Percentiles rank a stretch among this genome's conserved stretches.
phyloP scores from a whole-genome alignment of 37 sponge, comb jelly and placozoan species.

The Cladorhizidae sp. region DNA sequence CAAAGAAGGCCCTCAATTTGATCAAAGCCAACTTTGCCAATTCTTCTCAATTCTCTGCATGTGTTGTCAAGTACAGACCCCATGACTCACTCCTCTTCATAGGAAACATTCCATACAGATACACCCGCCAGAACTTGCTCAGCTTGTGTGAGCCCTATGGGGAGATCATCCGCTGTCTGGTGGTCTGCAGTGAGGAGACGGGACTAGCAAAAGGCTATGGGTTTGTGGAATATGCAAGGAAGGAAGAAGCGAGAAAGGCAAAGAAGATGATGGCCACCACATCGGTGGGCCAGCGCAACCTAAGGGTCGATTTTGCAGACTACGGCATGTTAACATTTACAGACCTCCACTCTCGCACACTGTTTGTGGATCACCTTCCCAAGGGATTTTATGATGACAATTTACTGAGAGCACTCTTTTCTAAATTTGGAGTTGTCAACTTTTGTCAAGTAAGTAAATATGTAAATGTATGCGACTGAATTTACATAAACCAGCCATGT shows the following conservation, averaged over 20 bases:
- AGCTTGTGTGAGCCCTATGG: constrained; percentile 51
- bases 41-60: not conserved
- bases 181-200: constrained; percentile 44
- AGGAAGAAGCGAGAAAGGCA: constrained; percentile 60
- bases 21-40: constrained; percentile 18
- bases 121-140: constrained; percentile 24
- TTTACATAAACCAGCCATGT: not conserved
- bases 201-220: constrained; percentile 74
- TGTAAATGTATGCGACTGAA: not conserved
- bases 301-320: constrained; percentile 80
- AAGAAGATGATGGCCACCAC: constrained; percentile 67
- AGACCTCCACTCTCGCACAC: constrained; percentile 70
- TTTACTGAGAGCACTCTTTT: constrained; percentile 33
- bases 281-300: constrained; percentile 46
- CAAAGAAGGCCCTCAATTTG: constrained; percentile 12
- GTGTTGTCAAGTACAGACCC: constrained; percentile 27
- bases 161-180: constrained; percentile 54
- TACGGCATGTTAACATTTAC: constrained; percentile 51
- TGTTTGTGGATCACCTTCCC: constrained; percentile 82
- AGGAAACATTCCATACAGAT: constrained; percentile 67
- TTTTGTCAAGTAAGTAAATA: constrained; percentile 71
- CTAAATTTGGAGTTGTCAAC: constrained; percentile 57
- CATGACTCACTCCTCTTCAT: constrained; percentile 78
- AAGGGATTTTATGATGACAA: constrained; percentile 53
- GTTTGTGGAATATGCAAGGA: constrained; percentile 59